phyloP scores from a whole-genome alignment of 2,113 vertebrate genomes.

The Nesoenas mayeri region DNA sequence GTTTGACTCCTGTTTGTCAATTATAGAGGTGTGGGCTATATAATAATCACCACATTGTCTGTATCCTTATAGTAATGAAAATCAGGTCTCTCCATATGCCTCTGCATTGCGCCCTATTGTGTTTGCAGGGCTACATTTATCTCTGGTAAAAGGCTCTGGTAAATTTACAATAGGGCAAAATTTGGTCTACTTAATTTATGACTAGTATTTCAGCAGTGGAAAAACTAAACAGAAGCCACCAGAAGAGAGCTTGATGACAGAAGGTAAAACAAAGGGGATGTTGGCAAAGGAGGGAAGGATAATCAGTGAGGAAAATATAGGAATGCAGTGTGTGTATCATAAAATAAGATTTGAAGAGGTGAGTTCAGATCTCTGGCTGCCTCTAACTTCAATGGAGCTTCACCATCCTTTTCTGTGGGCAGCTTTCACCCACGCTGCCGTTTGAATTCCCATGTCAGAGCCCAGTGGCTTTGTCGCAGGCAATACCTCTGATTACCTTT shows the following conservation, averaged over 20 bases:
- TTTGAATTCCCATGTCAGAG: background rate
- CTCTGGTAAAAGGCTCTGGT: background rate
- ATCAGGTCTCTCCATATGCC: background rate
- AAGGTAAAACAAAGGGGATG: constrained; percentile 6
- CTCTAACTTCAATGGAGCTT: background rate
- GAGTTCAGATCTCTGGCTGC: background rate
- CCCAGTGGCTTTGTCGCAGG: background rate
- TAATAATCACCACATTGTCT: constrained; percentile 1
- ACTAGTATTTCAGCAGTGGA: background rate
- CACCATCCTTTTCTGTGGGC: background rate
- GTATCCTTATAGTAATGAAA: constrained; percentile 8
- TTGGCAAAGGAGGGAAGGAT: background rate
- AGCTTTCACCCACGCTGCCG: background rate
- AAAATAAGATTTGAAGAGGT: background rate
- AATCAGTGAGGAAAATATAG: background rate
- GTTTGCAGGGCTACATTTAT: background rate
- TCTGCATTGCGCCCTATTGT: background rate
- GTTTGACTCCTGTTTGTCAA: constrained; percentile 27
- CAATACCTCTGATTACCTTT: background rate
- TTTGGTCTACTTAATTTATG: background rate
- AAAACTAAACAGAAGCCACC: constrained; percentile 4
- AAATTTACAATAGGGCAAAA: constrained; percentile 7
- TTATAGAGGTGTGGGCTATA: constrained; percentile 4
- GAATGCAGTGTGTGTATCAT: background rate
- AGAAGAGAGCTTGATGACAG: background rate